Conservation (phyloP, 2,888 invertebrate species). For the Pachymerium ferrugineum region DNA sequence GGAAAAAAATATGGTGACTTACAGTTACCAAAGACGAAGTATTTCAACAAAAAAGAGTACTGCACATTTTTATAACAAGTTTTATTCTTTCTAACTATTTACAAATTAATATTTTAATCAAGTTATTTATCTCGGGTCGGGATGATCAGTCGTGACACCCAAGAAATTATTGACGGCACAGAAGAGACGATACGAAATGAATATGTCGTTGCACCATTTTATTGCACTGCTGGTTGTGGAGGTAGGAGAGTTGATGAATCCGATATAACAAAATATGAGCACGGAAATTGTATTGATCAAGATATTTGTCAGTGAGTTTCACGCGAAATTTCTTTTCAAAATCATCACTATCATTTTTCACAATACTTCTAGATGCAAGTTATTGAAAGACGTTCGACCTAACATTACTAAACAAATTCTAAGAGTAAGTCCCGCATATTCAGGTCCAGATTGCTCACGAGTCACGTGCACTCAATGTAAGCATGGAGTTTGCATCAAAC, state of each 20-base stretch:
- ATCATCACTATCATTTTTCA: too few species aligned
- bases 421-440: slow-evolving; percentile 6
- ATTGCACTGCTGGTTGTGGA: slow-evolving; percentile 25
- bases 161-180: slow-evolving; percentile 28
- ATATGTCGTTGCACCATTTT: slow-evolving; percentile 28
- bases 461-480: slow-evolving; percentile 15
- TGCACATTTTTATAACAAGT: background rate
- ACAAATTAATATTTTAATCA: background rate
- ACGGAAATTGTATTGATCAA: slow-evolving; percentile 14
- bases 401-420: background rate
- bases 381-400: slow-evolving; percentile 1
- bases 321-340: too few species aligned
- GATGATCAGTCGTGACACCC: slow-evolving; percentile 23
- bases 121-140: slow-evolving; percentile 4
- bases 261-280: slow-evolving; percentile 20
- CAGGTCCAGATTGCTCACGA: slow-evolving; percentile 15
- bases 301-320: slow-evolving; percentile 11
- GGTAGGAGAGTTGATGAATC: background rate
- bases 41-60: background rate
- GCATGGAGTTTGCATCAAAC: slow-evolving; percentile 11
- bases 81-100: background rate
- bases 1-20: slow-evolving; percentile 29
- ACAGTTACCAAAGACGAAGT: slow-evolving; percentile 12
- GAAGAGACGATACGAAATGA: background rate
- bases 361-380: slow-evolving; percentile 2